Base-by-base conservation (phyloP, 2,888 invertebrate species). In the Mesoligia furuncula region DNA sequence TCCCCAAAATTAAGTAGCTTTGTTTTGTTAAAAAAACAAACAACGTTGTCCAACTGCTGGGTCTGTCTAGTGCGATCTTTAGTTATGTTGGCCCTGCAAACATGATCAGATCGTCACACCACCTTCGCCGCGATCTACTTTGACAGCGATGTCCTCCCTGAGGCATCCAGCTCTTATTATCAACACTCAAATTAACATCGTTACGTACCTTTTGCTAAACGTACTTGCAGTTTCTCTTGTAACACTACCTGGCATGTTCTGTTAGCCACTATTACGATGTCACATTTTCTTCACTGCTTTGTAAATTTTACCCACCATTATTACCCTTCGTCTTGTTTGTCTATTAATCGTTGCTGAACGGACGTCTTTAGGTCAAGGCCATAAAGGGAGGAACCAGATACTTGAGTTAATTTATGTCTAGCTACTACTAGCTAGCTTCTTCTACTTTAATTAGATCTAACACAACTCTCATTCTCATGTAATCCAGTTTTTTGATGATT, bases 271-370 rank as follows among this genome's bases (percentile, higher is more conserved):
- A 20, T 66, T 36, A 15, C 13, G 36, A 48, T 20, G 9, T n/a
- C 15, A 57, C 2, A 48, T 36, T 48, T 66, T 54, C 11, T 54
- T 48, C 24, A 31, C 1, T 39, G 6, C 7, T 17, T 4, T 27
- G 45, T 20, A 69, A 24, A 54, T 67, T 66, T 36, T 27, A 24
- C 2, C 13, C 24, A n/a, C 27, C 27, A 54, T 27, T 54, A 36
- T 78, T 11, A 48, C 36, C 61, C 54, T 51, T 71, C 51, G 36
- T 31, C 31, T 70, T 31, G 70, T 71, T 79, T 73, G 57, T 69
- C 48, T 59, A 65, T 79, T 64, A 61, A 62, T 48, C 54, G 7
- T 54, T 62, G 45, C 66, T 67, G 45, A 61, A 62, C 17, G 24
- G 7, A 78, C 31, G 27, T n/a, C 45, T 62, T 17, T 48, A 67